A percentile compares a stretch with the other conserved stretches of the same genome.
phyloP scores from a whole-genome alignment of 2,888 invertebrate species.

The Ormyrus pomaceus region DNA sequence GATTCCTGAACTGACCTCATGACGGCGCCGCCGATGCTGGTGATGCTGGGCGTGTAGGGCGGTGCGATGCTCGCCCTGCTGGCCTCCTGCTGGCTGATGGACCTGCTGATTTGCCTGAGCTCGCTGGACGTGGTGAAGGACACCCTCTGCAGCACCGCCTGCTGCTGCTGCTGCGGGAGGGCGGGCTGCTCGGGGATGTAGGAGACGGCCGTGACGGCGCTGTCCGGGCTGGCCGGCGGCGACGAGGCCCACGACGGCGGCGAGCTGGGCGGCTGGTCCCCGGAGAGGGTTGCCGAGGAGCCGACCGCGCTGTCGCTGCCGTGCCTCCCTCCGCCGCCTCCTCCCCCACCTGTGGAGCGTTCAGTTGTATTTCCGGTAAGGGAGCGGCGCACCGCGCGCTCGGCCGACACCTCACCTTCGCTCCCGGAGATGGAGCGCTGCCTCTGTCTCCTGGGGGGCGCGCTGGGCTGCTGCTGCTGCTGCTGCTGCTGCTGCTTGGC shows the following conservation, averaged over 20 bases:
- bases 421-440: conserved; percentile 71
- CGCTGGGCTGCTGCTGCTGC: conserved; percentile 69
- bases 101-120: conserved; percentile 75
- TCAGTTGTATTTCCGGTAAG: too few relatives aligned
- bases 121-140: conserved; percentile 81
- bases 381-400: not conserved
- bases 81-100: conserved; percentile 66
- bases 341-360: not conserved
- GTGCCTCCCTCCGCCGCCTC: conserved; percentile 74
- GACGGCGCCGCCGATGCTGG: conserved; percentile 82
- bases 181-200: conserved; percentile 76
- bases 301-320: conserved; percentile 82
- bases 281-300: conserved; percentile 78
- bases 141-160: conserved; percentile 78
- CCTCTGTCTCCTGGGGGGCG: conserved; percentile 77
- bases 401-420: conserved; percentile 64
- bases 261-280: conserved; percentile 78
- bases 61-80: conserved; percentile 65
- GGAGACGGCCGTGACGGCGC: conserved; percentile 77
- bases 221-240: conserved; percentile 79
- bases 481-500: conserved; percentile 69
- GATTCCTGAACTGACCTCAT: conserved; percentile 72
- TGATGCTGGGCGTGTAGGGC: conserved; percentile 78
- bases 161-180: conserved; percentile 67
- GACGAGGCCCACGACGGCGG: conserved; percentile 80